Evolutionary conservation across 2,888 invertebrate genomes (phyloP).

Genomic region (Exocentrus adspersus): DNA sequence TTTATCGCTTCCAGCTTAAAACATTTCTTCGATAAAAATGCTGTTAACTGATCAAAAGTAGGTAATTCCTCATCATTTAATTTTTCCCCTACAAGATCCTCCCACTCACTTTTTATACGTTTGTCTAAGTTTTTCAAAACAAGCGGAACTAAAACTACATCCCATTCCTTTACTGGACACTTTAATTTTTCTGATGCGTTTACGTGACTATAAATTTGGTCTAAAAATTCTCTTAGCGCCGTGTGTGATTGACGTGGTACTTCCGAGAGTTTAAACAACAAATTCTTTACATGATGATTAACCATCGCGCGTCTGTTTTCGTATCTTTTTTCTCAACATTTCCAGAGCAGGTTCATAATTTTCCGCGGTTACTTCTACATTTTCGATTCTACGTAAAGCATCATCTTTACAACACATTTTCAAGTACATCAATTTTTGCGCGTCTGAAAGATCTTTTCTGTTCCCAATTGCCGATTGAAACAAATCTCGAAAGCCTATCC

Average conservation of each 20-base stretch:
- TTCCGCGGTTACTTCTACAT: conserved; percentile 4
- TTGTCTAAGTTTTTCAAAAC: background rate
- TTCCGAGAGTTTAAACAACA: background rate
- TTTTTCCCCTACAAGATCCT: background rate
- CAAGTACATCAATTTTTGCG: background rate
- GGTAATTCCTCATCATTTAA: background rate
- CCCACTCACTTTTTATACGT: background rate
- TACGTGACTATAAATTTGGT: background rate
- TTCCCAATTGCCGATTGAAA: background rate
- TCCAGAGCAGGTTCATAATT: conserved; percentile 21
- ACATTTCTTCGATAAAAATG: background rate
- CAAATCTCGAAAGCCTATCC: background rate
- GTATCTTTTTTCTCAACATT: conserved; percentile 21
- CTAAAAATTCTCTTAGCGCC: background rate
- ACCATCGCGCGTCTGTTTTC: conserved; percentile 16
- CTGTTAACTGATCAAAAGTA: background rate
- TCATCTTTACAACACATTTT: background rate
- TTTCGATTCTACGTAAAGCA: background rate
- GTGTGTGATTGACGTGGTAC: background rate
- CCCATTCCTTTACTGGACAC: conserved; percentile 1
- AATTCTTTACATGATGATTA: background rate
- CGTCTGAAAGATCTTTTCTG: background rate
- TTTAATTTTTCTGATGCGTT: conserved; percentile 12
- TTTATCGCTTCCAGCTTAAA: background rate
- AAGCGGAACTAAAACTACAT: conserved; percentile 1